Conservation (phyloP, 1,140 invertebrate species). For the Chionoecetes opilio region DNA sequence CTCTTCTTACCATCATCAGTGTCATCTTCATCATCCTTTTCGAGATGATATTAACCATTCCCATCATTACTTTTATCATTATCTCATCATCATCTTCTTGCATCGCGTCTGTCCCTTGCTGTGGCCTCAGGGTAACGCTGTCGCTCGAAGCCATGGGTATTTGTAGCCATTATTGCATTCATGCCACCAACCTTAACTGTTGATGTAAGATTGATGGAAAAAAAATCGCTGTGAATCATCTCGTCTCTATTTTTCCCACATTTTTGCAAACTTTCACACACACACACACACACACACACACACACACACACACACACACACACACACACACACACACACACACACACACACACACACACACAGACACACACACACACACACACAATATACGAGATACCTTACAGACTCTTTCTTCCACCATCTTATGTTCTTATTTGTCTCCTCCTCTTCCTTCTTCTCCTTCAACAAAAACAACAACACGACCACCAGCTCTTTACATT, state of each 20-base stretch:
- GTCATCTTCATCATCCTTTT: background rate
- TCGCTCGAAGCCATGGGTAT: background rate
- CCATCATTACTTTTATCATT: background rate
- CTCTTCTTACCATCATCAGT: background rate
- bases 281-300: conserved; percentile 24
- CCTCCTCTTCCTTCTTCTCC: background rate
- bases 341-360: too few relatives aligned
- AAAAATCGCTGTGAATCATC: background rate
- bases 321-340: too few relatives aligned
- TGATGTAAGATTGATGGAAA: background rate
- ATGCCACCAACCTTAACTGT: background rate
- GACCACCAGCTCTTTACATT: too few relatives aligned
- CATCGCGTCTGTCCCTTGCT: background rate
- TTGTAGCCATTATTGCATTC: conserved; percentile 2
- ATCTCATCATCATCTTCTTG: conserved; percentile 31
- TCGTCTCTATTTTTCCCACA: background rate
- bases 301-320: conserved; percentile 13
- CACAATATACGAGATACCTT: too few relatives aligned
- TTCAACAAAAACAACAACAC: too few relatives aligned
- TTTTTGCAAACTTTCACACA: background rate
- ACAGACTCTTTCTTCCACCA: too few relatives aligned
- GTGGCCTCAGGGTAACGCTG: background rate
- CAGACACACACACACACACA: too few relatives aligned
- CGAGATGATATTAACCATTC: background rate
- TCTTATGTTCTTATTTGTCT: background rate